phyloP scores from a whole-genome alignment of 2,888 invertebrate genomes.

The Tortrix viridana region DNA sequence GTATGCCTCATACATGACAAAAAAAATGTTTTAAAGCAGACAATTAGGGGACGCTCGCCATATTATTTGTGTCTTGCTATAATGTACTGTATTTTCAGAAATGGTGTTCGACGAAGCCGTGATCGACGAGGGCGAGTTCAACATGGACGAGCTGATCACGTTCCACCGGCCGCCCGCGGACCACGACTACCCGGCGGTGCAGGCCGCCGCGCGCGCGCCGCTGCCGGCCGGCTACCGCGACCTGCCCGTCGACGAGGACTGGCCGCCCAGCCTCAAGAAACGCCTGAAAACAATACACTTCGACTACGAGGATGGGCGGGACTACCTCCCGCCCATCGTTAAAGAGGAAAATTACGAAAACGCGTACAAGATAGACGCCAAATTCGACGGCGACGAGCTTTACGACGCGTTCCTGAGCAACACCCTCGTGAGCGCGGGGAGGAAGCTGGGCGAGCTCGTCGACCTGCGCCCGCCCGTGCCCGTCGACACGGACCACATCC shows the following conservation, averaged over 20 bases:
- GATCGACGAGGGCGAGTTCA: slow-evolving; percentile 84
- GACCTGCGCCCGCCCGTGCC: slow-evolving; percentile 69
- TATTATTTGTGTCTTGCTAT: too few relatives aligned
- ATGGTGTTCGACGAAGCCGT: slow-evolving; percentile 76
- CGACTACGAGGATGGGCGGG: slow-evolving; percentile 71
- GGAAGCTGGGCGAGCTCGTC: slow-evolving; percentile 71
- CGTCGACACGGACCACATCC: slow-evolving; percentile 71
- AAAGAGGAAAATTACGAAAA: slow-evolving; percentile 74
- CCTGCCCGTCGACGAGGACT: slow-evolving; percentile 84
- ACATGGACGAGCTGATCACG: slow-evolving; percentile 85
- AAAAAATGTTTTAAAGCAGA: too few relatives aligned
- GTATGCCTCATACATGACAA: too few relatives aligned
- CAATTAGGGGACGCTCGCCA: too few relatives aligned
- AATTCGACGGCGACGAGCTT: slow-evolving; percentile 57
- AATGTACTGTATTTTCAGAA: slow-evolving; percentile 54
- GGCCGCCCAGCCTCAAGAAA: slow-evolving; percentile 82
- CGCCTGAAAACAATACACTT: slow-evolving; percentile 77
- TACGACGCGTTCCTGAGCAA: slow-evolving; percentile 60
- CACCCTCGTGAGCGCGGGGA: slow-evolving; percentile 65
- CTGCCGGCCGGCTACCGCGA: slow-evolving; percentile 79
- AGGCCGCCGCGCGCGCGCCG: slow-evolving; percentile 60
- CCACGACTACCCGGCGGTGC: slow-evolving; percentile 79
- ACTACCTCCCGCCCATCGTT: slow-evolving; percentile 71
- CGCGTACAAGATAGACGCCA: slow-evolving; percentile 58
- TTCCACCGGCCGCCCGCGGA: slow-evolving; percentile 79